A percentile compares a stretch with the other conserved stretches of the same genome.
Evolutionary conservation across 2,888 invertebrate genomes (phyloP).

Genomic region (Leucoma salicis): DNA sequence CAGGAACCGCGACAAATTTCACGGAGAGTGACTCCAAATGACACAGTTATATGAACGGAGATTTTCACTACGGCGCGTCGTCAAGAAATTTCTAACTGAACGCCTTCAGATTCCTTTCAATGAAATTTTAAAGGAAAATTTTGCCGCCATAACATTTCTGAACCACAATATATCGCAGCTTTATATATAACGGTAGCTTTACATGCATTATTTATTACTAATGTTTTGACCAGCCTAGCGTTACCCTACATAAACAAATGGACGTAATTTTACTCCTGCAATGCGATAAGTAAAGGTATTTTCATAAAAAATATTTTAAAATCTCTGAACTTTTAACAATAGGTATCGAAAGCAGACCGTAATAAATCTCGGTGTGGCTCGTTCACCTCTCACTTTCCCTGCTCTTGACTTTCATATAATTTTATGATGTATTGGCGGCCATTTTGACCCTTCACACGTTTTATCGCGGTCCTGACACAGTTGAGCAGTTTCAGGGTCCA

Average conservation of each 20-base stretch:
- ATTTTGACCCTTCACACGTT: slow-evolving; percentile 78
- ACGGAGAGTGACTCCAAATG: slow-evolving; percentile 63
- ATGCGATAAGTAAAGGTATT: slow-evolving; percentile 53
- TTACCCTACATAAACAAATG: slow-evolving; percentile 19
- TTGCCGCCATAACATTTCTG: slow-evolving; percentile 17
- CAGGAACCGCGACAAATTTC: slow-evolving; percentile 70
- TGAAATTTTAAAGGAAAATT: slow-evolving; percentile 21
- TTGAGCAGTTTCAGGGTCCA: slow-evolving; percentile 40
- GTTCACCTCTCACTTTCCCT: slow-evolving; percentile 75
- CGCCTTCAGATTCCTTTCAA: slow-evolving; percentile 40
- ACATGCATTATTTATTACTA: slow-evolving; percentile 28
- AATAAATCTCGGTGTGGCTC: slow-evolving; percentile 68
- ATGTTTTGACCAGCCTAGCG: slow-evolving; percentile 15
- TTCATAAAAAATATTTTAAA: slow-evolving; percentile 65
- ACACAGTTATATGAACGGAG: slow-evolving; percentile 57
- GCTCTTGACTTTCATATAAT: slow-evolving; percentile 81
- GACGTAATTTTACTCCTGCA: slow-evolving; percentile 30
- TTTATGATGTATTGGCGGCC: slow-evolving; percentile 78
- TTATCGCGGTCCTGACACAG: slow-evolving; percentile 64
- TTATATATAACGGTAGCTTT: slow-evolving; percentile 16
- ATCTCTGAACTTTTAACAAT: slow-evolving; percentile 67
- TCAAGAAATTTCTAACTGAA: slow-evolving; percentile 64
- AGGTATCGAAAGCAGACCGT: slow-evolving; percentile 77
- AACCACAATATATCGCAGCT: slow-evolving; percentile 20
- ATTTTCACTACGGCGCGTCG: slow-evolving; percentile 54